phyloP scores from a whole-genome alignment of 2,113 vertebrate species.

The Pteronura brasiliensis region DNA sequence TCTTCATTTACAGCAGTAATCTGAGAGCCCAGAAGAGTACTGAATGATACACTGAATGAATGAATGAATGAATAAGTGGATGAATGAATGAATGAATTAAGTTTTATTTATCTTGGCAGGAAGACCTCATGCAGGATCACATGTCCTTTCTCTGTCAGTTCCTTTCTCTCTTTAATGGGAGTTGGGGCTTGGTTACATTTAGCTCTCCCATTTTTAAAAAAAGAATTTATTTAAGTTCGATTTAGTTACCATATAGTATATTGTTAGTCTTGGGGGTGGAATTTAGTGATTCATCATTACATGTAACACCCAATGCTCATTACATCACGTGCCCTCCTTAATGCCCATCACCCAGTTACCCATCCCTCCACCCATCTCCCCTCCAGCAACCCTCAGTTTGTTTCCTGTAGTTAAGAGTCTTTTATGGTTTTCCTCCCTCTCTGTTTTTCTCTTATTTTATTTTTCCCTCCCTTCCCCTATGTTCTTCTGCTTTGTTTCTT shows the following conservation, averaged over 20 bases:
- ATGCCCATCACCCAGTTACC: neutral
- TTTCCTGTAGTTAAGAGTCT: neutral
- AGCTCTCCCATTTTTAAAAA: neutral
- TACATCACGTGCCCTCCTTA: neutral
- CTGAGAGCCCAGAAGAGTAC: neutral
- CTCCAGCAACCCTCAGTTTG: neutral
- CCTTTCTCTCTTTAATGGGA: neutral
- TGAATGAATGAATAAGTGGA: neutral
- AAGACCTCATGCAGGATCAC: neutral
- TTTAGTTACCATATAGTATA: neutral
- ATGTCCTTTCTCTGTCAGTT: neutral
- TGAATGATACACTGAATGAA: neutral
- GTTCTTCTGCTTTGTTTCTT: neutral
- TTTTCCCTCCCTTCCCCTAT: neutral
- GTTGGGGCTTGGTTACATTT: neutral
- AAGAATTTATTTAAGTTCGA: neutral
- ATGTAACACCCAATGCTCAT: neutral
- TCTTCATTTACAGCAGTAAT: neutral
- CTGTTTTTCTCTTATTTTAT: neutral
- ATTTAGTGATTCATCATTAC: neutral
- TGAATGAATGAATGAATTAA: neutral
- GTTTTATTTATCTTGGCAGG: neutral
- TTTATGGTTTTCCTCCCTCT: neutral
- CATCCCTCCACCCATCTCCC: neutral
- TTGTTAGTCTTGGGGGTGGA: neutral